Percentiles rank a stretch among this genome's conserved stretches.
Conservation (phyloP, 2,113 vertebrate species). For the Thymallus thymallus region DNA sequence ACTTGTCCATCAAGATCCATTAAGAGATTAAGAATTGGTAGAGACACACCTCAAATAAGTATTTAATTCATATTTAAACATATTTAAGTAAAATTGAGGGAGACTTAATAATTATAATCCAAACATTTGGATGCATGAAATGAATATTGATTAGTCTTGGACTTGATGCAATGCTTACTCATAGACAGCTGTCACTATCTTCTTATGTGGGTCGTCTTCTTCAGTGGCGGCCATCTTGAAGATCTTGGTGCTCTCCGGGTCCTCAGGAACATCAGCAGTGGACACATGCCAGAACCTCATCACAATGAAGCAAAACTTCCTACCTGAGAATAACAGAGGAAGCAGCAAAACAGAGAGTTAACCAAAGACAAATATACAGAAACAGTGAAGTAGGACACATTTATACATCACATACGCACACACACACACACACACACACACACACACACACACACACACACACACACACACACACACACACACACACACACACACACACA, state of each 20-base stretch:
- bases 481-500: not conserved
- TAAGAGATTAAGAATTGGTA: not conserved
- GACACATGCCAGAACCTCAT: conserved; percentile 63
- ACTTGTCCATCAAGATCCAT: conserved; percentile 22
- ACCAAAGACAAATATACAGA: not conserved
- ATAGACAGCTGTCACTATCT: conserved; percentile 60
- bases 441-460: not conserved
- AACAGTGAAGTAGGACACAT: no score
- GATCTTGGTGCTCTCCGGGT: conserved; percentile 53
- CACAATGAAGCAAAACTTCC: conserved; percentile 48
- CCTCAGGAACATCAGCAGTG: conserved; percentile 49
- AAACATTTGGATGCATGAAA: not conserved
- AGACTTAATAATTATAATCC: conserved; percentile 19
- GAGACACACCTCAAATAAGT: not conserved
- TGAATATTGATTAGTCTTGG: not conserved
- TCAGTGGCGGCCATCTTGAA: conserved; percentile 45
- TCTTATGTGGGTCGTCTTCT: conserved; percentile 40
- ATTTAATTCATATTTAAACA: not conserved
- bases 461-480: not conserved
- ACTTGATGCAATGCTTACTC: conserved; percentile 47
- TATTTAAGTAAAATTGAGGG: not conserved
- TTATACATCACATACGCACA: not conserved
- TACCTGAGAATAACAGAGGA: conserved; percentile 29
- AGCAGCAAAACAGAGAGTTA: not conserved
- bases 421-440: not conserved